Percentiles rank a stretch among this genome's conserved stretches.
phyloP scores from a whole-genome alignment of 2,888 invertebrate species.

The Trichopoda pennipes region DNA sequence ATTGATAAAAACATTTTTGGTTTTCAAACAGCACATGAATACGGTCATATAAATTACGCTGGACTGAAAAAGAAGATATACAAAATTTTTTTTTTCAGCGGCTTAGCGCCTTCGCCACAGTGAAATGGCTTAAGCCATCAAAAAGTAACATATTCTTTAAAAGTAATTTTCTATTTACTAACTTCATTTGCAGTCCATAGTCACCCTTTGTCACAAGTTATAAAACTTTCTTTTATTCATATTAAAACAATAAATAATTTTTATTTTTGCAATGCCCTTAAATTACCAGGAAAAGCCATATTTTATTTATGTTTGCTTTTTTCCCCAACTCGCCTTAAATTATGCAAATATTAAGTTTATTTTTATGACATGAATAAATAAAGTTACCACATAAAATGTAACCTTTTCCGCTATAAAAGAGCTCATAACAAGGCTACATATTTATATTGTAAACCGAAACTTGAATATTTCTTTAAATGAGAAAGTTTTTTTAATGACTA shows the following conservation, averaged over 20 bases:
- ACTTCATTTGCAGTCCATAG: no score
- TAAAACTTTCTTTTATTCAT: not conserved
- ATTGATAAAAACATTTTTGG: no score
- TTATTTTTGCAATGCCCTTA: constrained; percentile 29
- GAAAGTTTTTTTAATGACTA: not conserved
- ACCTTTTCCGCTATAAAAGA: constrained; percentile 30
- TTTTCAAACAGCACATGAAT: no score
- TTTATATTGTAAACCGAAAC: constrained; percentile 26
- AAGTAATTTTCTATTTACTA: no score
- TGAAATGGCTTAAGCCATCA: no score
- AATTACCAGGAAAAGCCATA: constrained; percentile 6
- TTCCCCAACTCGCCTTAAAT: constrained; percentile 47
- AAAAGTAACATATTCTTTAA: no score
- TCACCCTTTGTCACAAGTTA: not conserved
- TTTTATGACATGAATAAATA: constrained; percentile 64
- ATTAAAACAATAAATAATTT: not conserved
- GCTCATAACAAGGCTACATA: constrained; percentile 10
- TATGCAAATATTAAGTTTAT: constrained; percentile 58
- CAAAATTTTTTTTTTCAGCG: no score
- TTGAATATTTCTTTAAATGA: not conserved
- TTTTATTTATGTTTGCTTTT: not conserved
- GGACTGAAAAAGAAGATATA: no score
- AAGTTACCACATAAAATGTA: constrained; percentile 63
- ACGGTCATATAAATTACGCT: no score
- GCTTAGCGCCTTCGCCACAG: no score